Base-by-base conservation (phyloP, 2,113 vertebrate species). In the Gymnorhina tibicen region DNA sequence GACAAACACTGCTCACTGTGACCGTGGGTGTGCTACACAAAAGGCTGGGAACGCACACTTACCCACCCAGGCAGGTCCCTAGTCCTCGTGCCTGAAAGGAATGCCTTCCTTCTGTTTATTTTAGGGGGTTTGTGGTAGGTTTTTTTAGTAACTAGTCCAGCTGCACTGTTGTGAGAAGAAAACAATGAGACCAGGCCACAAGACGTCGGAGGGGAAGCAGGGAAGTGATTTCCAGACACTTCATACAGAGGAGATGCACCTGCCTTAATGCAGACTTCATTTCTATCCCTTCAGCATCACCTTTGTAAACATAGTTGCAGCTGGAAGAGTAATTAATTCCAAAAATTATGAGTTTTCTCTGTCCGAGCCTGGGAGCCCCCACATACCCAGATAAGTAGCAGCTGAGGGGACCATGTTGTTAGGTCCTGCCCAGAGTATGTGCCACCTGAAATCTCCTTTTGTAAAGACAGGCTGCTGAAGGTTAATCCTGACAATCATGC, bases 141-240 rank as follows among this genome's bases (percentile, higher is more conserved):
- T 58, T 44, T 70, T 53, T 39, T 49, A 11, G 12, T 62, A 56
- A 46, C 30, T 77, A 49, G 23, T 35, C 32, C 39, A 49, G 47
- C 24, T 84, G 50, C 33, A 24, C 46, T 1, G 0, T 7, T 66
- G 17, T 67, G 46, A 79, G 66, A 87, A 80, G 26, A 24, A 74
- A 66, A 27, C 1, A 3, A 39, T 0, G 1, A 93, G 58, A 85
- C 9, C 9, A 60, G 33, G 16, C 22, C 3, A 2, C 32, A 62
- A 72, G 16, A 58, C 0, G 0, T 35, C 0, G 0, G 56, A 74
- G 27, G 44, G 15, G 50, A 69, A 72, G 59, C 21, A 50, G 42
- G 46, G 44, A 77, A 69, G 19, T 13, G 9, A 33, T 89, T 84
- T 75, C 33, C 44, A 85, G 53, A 47, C 6, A 7, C 24, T 73